Base-by-base conservation (phyloP, 1,140 invertebrate genomes). In the Diorhabda elongata region DNA sequence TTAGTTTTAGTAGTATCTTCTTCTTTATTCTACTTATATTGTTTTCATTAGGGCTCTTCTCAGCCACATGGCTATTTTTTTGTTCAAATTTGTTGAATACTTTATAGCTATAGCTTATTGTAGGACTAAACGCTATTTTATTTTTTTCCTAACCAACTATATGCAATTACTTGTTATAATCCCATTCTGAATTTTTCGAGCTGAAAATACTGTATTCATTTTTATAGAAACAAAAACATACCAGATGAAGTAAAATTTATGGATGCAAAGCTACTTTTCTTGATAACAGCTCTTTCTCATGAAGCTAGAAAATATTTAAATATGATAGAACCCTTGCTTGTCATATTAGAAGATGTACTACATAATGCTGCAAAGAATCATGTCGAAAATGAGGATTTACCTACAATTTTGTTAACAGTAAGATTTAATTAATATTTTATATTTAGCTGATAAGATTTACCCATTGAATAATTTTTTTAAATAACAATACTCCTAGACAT, bases 241-340 rank as follows among this genome's bases (percentile, higher is more conserved):
- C 86, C 89, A 41, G 83, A 88, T 78, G 87, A 92, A 62, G 85
- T 96, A 41, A 93, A 93, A 83, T 89, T 92, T 74, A 97, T 91
- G 84, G 92, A 97, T 76, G 89, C 96, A 84, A 91, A 93, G 82
- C 84, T 97, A 66, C 80, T 98, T 60, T 98, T 97, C 80, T 84
- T 98, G 44, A 83, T 96, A 56, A 95, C 94, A 44, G 95, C 94
- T 9, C 80, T 96, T 42, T 90, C 90, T 79, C 81, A 86, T 59
- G 83, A 90, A 43, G 86, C 90, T 3, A 90, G 92, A 76, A 87
- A 87, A 79, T 83, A 97, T 4, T 89, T 88, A 75, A 85, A 88
- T 76, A 88, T 95, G 71, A 82, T 94, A 42, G 90, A 95, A 82
- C 94, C 93, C 3, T 86, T 96, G 69, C 88, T 87, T 11, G 90